Evolutionary conservation across 2,797 vertebrate species (phyloP).

Genomic region (Poecile montanus): DNA sequence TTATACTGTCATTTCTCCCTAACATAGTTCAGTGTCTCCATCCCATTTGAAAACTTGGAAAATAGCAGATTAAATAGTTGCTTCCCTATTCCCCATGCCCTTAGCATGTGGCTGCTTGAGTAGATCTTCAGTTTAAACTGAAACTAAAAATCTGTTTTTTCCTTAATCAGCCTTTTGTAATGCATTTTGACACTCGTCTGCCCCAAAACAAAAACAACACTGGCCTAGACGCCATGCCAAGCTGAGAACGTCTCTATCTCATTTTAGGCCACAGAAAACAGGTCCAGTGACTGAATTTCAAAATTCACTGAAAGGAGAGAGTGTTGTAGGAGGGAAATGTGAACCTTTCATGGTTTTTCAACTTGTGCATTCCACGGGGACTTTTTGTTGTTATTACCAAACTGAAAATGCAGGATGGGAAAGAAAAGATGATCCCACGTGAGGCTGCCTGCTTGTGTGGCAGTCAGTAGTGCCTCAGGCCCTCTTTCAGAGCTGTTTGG

Average conservation of each 20-base stretch:
- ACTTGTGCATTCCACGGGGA: rapidly evolving
- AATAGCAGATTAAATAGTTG: not conserved
- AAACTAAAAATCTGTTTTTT: not conserved
- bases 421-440: not conserved
- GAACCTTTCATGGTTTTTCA: not conserved
- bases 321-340: not conserved
- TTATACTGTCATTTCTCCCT: not conserved
- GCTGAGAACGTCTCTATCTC: rapidly evolving
- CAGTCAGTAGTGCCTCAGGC: not conserved
- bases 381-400: not conserved
- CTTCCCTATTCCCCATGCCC: not conserved
- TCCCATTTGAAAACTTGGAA: not conserved
- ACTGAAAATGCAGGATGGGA: not conserved
- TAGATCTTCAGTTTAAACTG: not conserved
- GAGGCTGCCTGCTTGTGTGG: not conserved
- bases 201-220: not conserved
- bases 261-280: not conserved
- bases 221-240: not conserved
- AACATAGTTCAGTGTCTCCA: not conserved
- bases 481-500: not conserved
- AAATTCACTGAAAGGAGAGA: not conserved
- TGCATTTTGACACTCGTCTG: not conserved
- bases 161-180: not conserved
- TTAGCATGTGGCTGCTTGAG: not conserved
- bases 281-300: not conserved